Conservation (phyloP, 2,797 vertebrate species). For the Cynopterus sphinx region DNA sequence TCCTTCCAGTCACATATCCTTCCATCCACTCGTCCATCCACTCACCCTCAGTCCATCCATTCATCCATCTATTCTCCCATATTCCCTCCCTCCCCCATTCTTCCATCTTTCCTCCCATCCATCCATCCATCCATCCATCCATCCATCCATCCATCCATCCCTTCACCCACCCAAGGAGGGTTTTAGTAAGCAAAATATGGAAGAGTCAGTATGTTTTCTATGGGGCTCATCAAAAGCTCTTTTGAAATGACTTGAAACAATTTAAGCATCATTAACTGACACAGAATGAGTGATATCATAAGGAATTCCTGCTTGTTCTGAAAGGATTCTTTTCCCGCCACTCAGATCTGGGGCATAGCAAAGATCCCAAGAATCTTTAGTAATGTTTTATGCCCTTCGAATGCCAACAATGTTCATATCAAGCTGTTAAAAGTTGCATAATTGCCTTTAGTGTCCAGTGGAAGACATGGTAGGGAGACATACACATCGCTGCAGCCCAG, state of each 20-base stretch:
- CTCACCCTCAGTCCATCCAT: neutral
- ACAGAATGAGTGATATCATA: neutral
- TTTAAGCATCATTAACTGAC: neutral
- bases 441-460: neutral
- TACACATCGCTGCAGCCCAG: neutral
- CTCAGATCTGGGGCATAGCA: neutral
- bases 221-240: neutral
- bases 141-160: neutral
- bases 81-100: neutral
- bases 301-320: neutral
- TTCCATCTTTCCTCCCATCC: neutral
- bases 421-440: neutral
- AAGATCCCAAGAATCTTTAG: neutral
- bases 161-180: neutral
- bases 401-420: neutral
- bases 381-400: neutral
- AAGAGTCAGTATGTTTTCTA: neutral
- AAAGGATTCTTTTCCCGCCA: neutral
- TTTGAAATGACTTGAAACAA: constrained; percentile 17
- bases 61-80: no score
- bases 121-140: neutral
- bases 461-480: neutral
- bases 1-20: accelerated
- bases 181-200: neutral
- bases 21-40: no score